Base-by-base conservation (phyloP, 2,888 invertebrate species). In the Bimastos eiseni region DNA sequence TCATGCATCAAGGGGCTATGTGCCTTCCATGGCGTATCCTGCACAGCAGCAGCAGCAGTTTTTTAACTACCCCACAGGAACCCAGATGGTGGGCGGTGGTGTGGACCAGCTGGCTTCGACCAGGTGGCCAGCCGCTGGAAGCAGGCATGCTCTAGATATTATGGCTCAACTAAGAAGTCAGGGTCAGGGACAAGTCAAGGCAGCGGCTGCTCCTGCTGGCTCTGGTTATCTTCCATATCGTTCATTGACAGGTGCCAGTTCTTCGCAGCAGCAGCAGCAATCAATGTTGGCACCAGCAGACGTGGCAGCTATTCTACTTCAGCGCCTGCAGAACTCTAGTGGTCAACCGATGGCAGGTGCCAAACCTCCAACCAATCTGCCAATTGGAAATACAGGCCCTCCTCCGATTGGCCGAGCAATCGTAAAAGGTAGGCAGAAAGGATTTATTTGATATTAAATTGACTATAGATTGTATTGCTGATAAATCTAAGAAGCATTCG, bases 21-120 rank as follows among this genome's bases (percentile, higher is more conserved):
- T 70, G 70, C n/a, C 70, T 70, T 70, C 70, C 8, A 70, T n/a
- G n/a, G 70, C 30, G 8, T 70, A 17, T 70, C 70, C 70, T 70
- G 70, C 70, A n/a, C 70, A 70, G 70, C 70, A 70, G n/a, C 41
- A 41, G 70, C 70, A 70, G 70, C 70, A 70, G 11, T 70, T 70
- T 70, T 13, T 30, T 17, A 70, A 70, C 70, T 70, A 70, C 70
- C 70, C 70, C n/a, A 13, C 70, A 1, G 70, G 70, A 11, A 70
- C 70, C 70, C 70, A 70, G 70, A n/a, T 70, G 70, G n/a, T n/a
- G n/a, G n/a, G 70, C n/a, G n/a, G 70, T 70, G 70, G 70, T n/a
- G 11, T 70, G n/a, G 70, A 70, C n/a, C 70, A 70, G 8, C n/a
- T 70, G 70, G 30, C 70, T 70, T 70, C 70, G n/a, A n/a, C 70